Percentiles rank a stretch among this genome's conserved stretches.
These are phyloP conservation scores for Actenoides hombroni DNA, from an alignment of 2,113 vertebrate genomes.

Conservation along the genomic window DNA sequence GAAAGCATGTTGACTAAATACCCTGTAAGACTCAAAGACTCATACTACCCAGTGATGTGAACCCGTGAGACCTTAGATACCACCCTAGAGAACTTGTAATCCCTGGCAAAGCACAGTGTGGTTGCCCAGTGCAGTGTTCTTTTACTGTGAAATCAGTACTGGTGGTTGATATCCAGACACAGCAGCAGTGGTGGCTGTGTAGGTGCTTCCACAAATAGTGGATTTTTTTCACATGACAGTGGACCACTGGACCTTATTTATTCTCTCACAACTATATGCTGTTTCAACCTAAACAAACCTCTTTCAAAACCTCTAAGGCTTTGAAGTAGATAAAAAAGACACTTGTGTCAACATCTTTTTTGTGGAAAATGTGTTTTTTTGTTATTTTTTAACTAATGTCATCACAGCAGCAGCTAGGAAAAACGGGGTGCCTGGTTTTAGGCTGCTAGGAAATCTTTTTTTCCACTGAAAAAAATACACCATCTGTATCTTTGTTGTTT, in stretches of 20 bases:
- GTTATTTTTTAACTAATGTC: background rate
- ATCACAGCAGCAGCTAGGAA: background rate
- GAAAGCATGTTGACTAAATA: background rate
- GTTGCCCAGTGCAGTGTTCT: background rate
- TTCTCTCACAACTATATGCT: background rate
- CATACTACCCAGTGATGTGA: background rate
- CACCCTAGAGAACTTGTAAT: background rate
- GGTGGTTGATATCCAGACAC: background rate
- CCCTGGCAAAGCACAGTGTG: background rate
- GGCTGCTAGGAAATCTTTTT: background rate
- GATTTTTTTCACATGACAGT: background rate
- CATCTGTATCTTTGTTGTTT: background rate
- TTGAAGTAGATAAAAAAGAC: background rate
- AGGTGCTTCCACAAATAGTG: background rate
- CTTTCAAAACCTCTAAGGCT: background rate
- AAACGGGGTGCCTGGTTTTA: background rate
- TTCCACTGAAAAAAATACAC: background rate
- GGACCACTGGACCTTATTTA: background rate
- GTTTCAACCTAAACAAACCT: background rate
- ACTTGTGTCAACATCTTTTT: background rate
- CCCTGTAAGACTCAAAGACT: background rate
- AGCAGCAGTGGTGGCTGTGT: background rate
- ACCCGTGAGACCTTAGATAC: background rate
- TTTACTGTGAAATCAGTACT: background rate
- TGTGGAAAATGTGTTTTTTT: background rate